Percentiles rank a stretch among this genome's conserved stretches.
These are phyloP conservation scores for Sialis fuliginosa DNA, from an alignment of 2,888 invertebrate species.

Conservation along the genomic window DNA sequence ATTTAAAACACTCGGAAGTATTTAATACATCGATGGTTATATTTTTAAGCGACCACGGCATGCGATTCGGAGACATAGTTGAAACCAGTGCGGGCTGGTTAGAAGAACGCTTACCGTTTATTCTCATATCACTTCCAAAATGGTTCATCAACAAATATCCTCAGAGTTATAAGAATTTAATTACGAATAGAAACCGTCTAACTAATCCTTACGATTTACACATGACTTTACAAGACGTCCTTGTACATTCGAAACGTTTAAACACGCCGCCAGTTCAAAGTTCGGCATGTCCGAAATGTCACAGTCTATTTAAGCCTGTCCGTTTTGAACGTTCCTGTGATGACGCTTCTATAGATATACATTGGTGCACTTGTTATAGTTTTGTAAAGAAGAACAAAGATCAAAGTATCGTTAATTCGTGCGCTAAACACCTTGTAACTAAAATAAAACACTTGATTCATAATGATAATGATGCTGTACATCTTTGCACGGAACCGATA, in stretches of 20 bases:
- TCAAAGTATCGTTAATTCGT: slow-evolving; percentile 31
- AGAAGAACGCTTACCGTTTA: slow-evolving; percentile 59
- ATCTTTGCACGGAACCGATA: slow-evolving; percentile 31
- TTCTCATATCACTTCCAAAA: slow-evolving; percentile 49
- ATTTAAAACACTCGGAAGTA: slow-evolving; percentile 37
- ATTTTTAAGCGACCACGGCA: slow-evolving; percentile 64
- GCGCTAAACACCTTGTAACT: slow-evolving; percentile 30
- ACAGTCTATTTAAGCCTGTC: slow-evolving; percentile 40
- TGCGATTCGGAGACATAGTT: slow-evolving; percentile 56
- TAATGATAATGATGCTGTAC: slow-evolving; percentile 13
- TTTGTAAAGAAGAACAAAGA: slow-evolving; percentile 29
- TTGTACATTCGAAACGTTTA: slow-evolving; percentile 29
- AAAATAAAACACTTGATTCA: slow-evolving; percentile 19
- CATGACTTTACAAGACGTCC: slow-evolving; percentile 47
- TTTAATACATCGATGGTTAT: slow-evolving; percentile 48
- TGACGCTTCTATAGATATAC: slow-evolving; percentile 46
- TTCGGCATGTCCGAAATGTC: slow-evolving; percentile 44
- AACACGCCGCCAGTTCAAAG: slow-evolving; percentile 19
- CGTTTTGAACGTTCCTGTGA: slow-evolving; percentile 43
- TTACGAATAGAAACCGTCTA: slow-evolving; percentile 42
- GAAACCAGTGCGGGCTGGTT: slow-evolving; percentile 52
- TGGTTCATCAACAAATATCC: slow-evolving; percentile 37
- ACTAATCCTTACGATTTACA: slow-evolving; percentile 61
- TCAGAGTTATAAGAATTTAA: slow-evolving; percentile 33
- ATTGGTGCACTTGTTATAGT: slow-evolving; percentile 62